Base-by-base conservation (phyloP, 1,140 invertebrate species). In the Helicoverpa armigera region DNA sequence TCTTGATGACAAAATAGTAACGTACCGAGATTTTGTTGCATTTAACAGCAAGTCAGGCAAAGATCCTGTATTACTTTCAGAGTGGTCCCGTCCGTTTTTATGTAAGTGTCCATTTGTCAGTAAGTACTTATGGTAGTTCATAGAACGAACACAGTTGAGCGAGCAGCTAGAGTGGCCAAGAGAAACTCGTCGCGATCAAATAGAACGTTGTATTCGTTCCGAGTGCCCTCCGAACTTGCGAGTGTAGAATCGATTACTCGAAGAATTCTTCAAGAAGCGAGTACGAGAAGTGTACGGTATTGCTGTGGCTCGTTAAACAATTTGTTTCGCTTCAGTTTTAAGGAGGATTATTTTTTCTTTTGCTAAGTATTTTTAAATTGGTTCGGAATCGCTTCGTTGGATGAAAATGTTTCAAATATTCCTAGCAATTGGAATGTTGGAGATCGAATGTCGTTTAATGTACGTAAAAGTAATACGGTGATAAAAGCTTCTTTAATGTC, bases 221-320 rank as follows among this genome's bases (percentile, higher is more conserved):
- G 50, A 72, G 69, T 51, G 69, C 69, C 54, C 69, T 72, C 16
- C 53, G 50, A 54, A 70, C 18, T 70, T 51, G 35, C 50, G 69
- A 72, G 69, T 54, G 50, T 31, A 72, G 69, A 72, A 72, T 72
- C 69, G 69, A 72, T 72, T 72, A 72, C 69, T 53, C 31, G 50
- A 29, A 72, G 50, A 72, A 72, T 53, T 72, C 18, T 53, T 54
- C 12, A 53, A 72, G 69, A 54, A 51, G 12, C 23, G 69, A 31
- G 69, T 53, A 14, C 35, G 50, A 51, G 23, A 72, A 72, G 50
- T 53, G 58, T n/a, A 18, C 31, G 11, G 14, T 69, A 43, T 50
- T 50, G 11, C 61, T 69, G 65, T 48, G n/a, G 63, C 63, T 23
- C 7, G 56, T 23, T 58, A 43, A 43, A 43, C 35, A 43, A 43